These are phyloP conservation scores for Arremon brunneinucha DNA, from an alignment of 2,797 vertebrate genomes.

Conservation along the genomic window DNA sequence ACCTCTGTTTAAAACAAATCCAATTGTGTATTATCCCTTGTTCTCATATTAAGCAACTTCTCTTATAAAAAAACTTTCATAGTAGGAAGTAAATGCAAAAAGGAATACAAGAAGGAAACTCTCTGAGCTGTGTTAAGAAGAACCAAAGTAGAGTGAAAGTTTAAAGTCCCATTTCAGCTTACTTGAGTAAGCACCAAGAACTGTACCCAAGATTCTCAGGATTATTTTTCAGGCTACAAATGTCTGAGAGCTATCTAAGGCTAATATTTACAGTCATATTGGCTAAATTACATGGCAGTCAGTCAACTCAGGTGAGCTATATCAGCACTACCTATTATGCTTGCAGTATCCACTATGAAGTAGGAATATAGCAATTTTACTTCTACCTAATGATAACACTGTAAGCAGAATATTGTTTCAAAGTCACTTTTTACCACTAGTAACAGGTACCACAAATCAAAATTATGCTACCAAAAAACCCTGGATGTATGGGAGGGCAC, in stretches of 20 bases:
- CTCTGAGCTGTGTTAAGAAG: background rate
- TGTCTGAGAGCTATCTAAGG: background rate
- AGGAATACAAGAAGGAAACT: background rate
- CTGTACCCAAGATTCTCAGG: background rate
- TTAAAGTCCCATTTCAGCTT: background rate
- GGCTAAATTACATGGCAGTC: background rate
- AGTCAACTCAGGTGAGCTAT: background rate
- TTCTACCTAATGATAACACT: background rate
- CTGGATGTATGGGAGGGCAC: background rate
- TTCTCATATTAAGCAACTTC: background rate
- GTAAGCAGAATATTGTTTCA: background rate
- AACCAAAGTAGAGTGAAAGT: background rate
- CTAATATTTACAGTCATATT: background rate
- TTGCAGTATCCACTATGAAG: background rate
- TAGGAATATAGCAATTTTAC: background rate
- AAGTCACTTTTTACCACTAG: background rate
- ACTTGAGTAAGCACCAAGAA: background rate
- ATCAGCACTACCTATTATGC: background rate
- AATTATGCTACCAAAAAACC: background rate
- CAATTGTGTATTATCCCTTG: background rate
- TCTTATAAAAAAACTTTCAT: background rate
- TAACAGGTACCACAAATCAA: background rate
- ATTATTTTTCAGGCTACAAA: background rate
- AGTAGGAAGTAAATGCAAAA: background rate
- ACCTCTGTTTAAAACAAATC: constrained; percentile 5